Evolutionary conservation across 2,888 invertebrate genomes (phyloP).

Genomic region (Microctonus brassicae): DNA sequence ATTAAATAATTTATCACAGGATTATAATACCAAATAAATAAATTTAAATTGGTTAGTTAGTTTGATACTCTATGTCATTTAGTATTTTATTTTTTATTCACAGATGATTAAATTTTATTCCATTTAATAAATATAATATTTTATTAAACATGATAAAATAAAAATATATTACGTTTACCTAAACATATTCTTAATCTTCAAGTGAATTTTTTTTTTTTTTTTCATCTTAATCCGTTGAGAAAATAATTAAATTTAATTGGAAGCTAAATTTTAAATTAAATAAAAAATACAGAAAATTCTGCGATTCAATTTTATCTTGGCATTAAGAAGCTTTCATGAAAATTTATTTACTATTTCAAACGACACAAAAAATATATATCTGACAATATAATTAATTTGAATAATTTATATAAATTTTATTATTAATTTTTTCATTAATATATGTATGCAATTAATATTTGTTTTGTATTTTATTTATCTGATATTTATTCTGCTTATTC

Average conservation of each 20-base stretch:
- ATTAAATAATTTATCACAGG: not conserved
- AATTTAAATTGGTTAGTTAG: not conserved
- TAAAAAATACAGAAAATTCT: not conserved
- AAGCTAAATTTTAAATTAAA: not conserved
- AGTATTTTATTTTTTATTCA: no score
- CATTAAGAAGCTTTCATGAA: not conserved
- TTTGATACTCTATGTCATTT: not conserved
- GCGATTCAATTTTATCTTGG: not conserved
- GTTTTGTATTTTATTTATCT: not conserved
- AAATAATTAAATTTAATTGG: not conserved
- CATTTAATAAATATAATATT: no score
- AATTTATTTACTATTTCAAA: not conserved
- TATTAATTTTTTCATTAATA: no score
- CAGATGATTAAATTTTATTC: no score
- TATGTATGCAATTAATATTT: not conserved
- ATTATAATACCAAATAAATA: not conserved
- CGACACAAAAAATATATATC: no score
- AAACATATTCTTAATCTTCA: no score
- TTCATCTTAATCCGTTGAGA: not conserved
- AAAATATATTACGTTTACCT: no score
- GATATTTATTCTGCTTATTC: not conserved
- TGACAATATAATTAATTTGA: no score
- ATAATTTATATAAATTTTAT: no score
- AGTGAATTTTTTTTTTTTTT: no score
- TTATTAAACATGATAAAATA: no score